phyloP scores from a whole-genome alignment of 2,888 invertebrate species.

The Tachina grossa region DNA sequence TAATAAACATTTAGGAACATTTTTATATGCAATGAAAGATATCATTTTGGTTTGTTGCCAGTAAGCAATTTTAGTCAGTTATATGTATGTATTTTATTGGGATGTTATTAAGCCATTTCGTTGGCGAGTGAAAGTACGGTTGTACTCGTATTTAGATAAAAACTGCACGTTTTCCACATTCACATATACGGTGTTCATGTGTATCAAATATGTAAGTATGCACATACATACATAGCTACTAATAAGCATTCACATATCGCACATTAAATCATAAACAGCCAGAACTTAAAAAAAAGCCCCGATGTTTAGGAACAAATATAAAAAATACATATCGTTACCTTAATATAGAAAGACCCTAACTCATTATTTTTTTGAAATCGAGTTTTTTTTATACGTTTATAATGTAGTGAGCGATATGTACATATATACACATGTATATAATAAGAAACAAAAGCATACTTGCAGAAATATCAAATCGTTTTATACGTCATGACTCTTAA shows the following conservation, averaged over 20 bases:
- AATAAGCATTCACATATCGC: no score
- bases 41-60: neutral
- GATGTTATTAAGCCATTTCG: neutral
- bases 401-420: neutral
- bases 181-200: neutral
- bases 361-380: no score
- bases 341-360: no score
- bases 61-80: neutral
- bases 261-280: no score
- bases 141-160: neutral
- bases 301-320: no score
- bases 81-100: neutral
- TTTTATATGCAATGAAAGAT: neutral
- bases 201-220: neutral
- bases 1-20: neutral
- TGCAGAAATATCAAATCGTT: neutral
- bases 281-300: no score
- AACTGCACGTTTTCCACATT: neutral
- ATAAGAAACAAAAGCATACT: neutral
- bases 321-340: no score
- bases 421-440: conserved; percentile 8
- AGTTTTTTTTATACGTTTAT: no score
- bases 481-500: no score
- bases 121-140: neutral
- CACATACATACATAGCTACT: neutral